phyloP scores from a whole-genome alignment of 2,113 vertebrate genomes.

The Otocyon megalotis region DNA sequence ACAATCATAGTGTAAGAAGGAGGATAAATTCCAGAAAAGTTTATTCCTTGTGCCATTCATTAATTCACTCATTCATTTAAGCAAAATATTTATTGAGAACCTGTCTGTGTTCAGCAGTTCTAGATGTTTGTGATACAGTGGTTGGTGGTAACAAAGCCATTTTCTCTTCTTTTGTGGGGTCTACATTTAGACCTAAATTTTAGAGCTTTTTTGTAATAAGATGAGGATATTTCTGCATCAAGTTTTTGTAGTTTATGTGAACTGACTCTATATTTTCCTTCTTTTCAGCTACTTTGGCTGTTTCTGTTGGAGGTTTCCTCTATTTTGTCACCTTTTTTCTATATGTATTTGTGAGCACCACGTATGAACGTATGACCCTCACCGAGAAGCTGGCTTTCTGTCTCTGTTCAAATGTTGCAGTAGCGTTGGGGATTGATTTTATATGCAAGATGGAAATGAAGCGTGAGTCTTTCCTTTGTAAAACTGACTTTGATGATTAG shows the following conservation, averaged over 20 bases:
- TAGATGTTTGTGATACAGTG: neutral
- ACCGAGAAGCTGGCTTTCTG: neutral
- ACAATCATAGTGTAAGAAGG: neutral
- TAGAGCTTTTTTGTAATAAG: neutral
- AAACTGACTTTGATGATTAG: neutral
- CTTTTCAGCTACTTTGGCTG: slow-evolving; percentile 42
- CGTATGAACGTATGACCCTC: neutral
- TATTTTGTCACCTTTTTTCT: slow-evolving; percentile 33
- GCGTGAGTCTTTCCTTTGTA: neutral
- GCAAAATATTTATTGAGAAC: neutral
- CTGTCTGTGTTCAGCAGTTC: neutral
- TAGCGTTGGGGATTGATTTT: neutral
- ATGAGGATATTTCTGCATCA: neutral
- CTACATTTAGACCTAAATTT: neutral
- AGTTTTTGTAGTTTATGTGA: neutral
- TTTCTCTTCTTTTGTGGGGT: neutral
- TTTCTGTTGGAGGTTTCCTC: slow-evolving; percentile 31
- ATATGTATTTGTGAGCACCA: fast-evolving
- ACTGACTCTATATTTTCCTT: neutral
- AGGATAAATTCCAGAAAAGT: neutral
- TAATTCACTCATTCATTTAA: neutral
- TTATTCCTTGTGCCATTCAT: neutral
- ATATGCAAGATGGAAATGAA: slow-evolving; percentile 64
- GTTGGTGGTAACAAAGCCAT: neutral
- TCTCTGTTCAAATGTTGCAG: slow-evolving; percentile 34